Conservation (phyloP, 2,113 vertebrate genomes). For the Romanogobio albipinnatus region DNA sequence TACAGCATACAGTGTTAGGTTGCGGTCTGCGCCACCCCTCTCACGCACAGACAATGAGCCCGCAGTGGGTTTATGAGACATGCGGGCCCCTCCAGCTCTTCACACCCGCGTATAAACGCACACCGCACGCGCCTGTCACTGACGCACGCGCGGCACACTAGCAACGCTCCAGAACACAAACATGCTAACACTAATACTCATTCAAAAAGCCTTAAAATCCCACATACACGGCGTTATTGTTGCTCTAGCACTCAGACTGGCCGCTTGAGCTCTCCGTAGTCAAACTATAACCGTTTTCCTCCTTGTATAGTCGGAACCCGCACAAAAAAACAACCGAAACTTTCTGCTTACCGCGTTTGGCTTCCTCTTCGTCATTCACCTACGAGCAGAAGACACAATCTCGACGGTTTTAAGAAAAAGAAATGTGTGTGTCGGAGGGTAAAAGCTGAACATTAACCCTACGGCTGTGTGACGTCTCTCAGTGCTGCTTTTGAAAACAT, state of each 20-base stretch:
- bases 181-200: not conserved
- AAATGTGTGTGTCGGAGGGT: conserved; percentile 61
- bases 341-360: conserved; percentile 71
- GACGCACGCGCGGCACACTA: conserved; percentile 3
- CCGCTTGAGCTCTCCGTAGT: not conserved
- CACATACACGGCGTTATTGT: not conserved
- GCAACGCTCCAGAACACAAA: not conserved
- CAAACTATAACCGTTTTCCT: conserved; percentile 15
- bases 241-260: not conserved
- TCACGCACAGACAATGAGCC: conserved; percentile 60
- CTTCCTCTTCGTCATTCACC: conserved; percentile 61
- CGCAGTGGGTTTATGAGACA: conserved; percentile 36
- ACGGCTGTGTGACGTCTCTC: conserved; percentile 74
- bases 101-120: conserved; percentile 6
- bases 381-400: conserved; percentile 27
- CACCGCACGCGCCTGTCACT: conserved; percentile 51
- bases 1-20: conserved; percentile 15
- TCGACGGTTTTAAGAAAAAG: conserved; percentile 43
- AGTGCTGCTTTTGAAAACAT: conserved; percentile 80
- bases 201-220: not conserved
- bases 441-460: conserved; percentile 67
- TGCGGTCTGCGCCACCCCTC: conserved; percentile 56
- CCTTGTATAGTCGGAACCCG: not conserved
- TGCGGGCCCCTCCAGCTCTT: conserved; percentile 23
- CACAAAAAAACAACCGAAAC: conserved; percentile 34